Evolutionary conservation across 2,113 vertebrate genomes (phyloP), one percentile per base, ranked within the genome.

Genomic region (Galbula dea): DNA sequence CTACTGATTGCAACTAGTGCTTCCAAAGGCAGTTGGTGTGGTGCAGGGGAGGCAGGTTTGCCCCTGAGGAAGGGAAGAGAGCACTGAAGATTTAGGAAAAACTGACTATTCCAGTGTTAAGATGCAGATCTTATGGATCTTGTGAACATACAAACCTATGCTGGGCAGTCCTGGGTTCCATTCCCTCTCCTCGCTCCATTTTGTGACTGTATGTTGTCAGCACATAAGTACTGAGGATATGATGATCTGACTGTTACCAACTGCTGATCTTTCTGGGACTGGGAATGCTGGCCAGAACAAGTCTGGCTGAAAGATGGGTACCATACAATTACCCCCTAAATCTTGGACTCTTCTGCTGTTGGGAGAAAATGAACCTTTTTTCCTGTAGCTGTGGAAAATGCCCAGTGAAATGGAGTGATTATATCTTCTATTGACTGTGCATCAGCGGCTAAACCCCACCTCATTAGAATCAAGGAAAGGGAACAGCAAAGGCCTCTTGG

Each of bases 151-250:
- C 7, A 43, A 32, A 19, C 13, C 30, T 46, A 0, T 11, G 7
- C 12, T 72, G 54, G 3, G 24, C 23, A 34, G 11, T 77, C 19
- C 45, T 62, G 51, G 11, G 7, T 69, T 91, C 46, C 11, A 7
- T 54, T 84, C 23, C 24, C 8, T 34, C 9, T 79, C 3, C 15
- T 51, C 83, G 57, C 23, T 61, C 55, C 15, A 2, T 43, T 27
- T 37, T 66, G 23, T 66, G 37, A 37, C 26, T 4, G 2, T 20
- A 6, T 69, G 43, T 72, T 74, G 48, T 90, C 48, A 55, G n/a
- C 13, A 46, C 0, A 0, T 12, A 20, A 29, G 6, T 55, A 72
- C 6, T 66, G 22, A 75, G 24, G 37, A 45, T 12, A 16, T 12
- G 49, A 37, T 32, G 51, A 71, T 65, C 58, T 75, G n/a, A 34